Conservation (phyloP, 35 echinoderm and acorn worm species). For the Patiria miniata region DNA sequence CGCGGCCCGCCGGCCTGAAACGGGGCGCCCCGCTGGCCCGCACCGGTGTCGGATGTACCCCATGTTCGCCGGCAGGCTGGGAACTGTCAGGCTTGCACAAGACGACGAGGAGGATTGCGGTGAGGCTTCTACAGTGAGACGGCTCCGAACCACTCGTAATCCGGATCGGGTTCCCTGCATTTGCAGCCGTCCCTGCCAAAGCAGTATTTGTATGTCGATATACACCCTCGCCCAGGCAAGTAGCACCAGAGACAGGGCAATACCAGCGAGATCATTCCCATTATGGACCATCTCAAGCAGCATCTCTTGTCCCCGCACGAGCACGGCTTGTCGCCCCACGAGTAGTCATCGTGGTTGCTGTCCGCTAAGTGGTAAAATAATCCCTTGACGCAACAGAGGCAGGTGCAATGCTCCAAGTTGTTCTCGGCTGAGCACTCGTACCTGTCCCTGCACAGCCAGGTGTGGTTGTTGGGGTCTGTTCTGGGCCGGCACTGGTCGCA, state of each 20-base stretch:
- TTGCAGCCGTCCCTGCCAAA: constrained; percentile 76
- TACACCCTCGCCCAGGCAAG: constrained; percentile 59
- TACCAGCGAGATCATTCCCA: constrained; percentile 71
- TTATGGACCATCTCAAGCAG: constrained; percentile 70
- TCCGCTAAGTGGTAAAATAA: constrained; percentile 88
- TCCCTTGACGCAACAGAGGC: constrained; percentile 76
- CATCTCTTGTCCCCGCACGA: constrained; percentile 74
- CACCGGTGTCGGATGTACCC: neutral
- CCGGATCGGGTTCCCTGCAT: constrained; percentile 29
- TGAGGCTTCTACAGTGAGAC: no score
- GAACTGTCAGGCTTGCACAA: neutral
- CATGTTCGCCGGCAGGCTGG: neutral
- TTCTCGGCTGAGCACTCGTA: constrained; percentile 77
- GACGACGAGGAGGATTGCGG: neutral
- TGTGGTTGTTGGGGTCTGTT: constrained; percentile 50
- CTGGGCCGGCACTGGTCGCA: constrained; percentile 79
- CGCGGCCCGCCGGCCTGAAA: constrained; percentile 8
- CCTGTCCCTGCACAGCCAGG: constrained; percentile 66
- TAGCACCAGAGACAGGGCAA: constrained; percentile 87
- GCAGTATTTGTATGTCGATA: constrained; percentile 64
- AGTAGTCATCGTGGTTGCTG: constrained; percentile 66
- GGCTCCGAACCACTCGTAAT: no score
- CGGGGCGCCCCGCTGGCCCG: neutral
- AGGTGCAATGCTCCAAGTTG: constrained; percentile 73
- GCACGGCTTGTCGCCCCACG: constrained; percentile 75